Conservation (phyloP, 1,140 invertebrate species). For the Diorhabda elongata region DNA sequence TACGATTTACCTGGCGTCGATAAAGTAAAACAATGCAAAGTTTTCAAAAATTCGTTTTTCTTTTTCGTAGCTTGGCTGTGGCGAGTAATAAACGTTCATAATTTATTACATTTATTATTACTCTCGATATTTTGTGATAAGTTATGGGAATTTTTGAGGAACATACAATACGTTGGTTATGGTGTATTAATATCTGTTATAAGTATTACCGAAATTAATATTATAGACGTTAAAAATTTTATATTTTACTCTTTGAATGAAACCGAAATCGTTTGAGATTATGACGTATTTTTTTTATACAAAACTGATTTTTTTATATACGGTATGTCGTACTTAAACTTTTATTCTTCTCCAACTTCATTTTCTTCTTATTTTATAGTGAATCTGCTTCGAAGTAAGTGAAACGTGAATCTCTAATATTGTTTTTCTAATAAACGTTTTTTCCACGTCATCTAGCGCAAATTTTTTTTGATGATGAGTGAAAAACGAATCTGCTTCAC, state of each 20-base stretch:
- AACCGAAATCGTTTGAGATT: conserved; percentile 9
- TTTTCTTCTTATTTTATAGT: too few relatives aligned
- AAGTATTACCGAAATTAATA: conserved; percentile 58
- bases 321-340: too few relatives aligned
- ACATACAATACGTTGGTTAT: conserved; percentile 61
- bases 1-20: conserved; percentile 50
- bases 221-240: conserved; percentile 53
- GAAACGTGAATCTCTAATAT: too few relatives aligned
- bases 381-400: too few relatives aligned
- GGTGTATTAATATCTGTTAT: conserved; percentile 54
- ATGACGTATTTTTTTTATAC: background rate
- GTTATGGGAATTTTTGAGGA: conserved; percentile 65
- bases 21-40: conserved; percentile 52
- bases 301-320: too few relatives aligned
- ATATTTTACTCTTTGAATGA: conserved; percentile 44
- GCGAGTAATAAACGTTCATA: conserved; percentile 76
- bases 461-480: too few relatives aligned
- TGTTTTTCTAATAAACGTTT: too few relatives aligned
- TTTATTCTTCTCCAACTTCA: too few relatives aligned
- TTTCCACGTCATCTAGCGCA: too few relatives aligned
- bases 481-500: too few relatives aligned
- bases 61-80: conserved; percentile 70
- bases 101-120: conserved; percentile 68
- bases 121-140: conserved; percentile 78
- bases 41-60: conserved; percentile 63